phyloP scores from a whole-genome alignment of 2,888 invertebrate genomes.

The Nasonia oneida region DNA sequence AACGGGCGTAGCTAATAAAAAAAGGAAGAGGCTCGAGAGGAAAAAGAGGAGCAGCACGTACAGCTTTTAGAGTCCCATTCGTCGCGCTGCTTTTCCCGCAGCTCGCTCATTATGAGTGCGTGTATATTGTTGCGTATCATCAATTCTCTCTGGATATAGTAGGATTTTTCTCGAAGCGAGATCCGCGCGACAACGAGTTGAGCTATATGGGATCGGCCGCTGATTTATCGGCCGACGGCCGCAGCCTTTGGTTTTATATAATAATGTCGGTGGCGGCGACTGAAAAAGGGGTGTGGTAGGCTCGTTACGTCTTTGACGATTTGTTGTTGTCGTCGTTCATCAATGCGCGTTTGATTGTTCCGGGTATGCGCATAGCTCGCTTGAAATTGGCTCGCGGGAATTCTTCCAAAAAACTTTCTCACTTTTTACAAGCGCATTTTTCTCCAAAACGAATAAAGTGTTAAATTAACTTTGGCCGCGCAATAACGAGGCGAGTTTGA shows the following conservation, averaged over 20 bases:
- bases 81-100: constrained; percentile 46
- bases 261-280: constrained; percentile 64
- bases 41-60: neutral
- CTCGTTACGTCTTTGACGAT: neutral
- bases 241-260: neutral
- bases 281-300: neutral
- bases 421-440: neutral
- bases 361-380: neutral
- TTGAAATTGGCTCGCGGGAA: neutral
- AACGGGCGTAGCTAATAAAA: constrained; percentile 15
- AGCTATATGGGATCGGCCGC: constrained; percentile 68
- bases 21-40: constrained; percentile 9
- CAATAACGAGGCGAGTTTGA: neutral
- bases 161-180: neutral
- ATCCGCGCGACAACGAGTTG: constrained; percentile 7
- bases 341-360: constrained; percentile 7
- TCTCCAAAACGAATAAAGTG: neutral
- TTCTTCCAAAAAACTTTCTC: neutral
- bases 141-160: constrained; percentile 22
- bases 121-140: constrained; percentile 25
- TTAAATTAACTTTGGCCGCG: neutral
- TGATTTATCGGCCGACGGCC: constrained; percentile 46
- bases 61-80: constrained; percentile 44
- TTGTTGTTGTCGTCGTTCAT: constrained; percentile 9
- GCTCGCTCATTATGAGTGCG: constrained; percentile 21